phyloP scores from a whole-genome alignment of 2,888 invertebrate species.

The Coronaproctus castanopsis region DNA sequence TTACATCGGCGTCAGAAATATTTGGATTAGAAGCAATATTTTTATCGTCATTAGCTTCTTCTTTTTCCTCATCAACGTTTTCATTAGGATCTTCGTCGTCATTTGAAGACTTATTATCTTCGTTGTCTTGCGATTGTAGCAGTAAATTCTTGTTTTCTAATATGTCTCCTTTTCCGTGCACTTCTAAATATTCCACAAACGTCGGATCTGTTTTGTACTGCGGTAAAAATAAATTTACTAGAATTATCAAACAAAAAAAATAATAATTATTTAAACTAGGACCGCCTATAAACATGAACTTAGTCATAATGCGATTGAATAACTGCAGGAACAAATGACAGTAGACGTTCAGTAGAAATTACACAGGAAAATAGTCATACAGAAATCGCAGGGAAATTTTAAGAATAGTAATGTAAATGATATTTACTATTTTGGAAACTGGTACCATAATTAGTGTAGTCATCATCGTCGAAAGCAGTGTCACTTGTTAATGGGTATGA shows the following conservation, averaged over 20 bases:
- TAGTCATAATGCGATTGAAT: too few species aligned
- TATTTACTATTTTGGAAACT: too few species aligned
- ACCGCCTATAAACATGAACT: too few species aligned
- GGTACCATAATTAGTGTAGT: too few species aligned
- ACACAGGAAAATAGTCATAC: too few species aligned
- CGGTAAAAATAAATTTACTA: not conserved
- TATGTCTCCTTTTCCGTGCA: conserved; percentile 39
- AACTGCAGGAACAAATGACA: too few species aligned
- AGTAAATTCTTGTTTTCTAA: conserved; percentile 19
- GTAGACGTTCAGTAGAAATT: too few species aligned
- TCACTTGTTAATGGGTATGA: too few species aligned
- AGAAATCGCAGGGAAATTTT: too few species aligned
- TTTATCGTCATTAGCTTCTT: conserved; percentile 11
- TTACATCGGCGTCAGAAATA: conserved; percentile 55
- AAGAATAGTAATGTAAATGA: too few species aligned
- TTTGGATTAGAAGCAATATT: conserved; percentile 36
- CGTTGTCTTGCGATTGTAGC: conserved; percentile 18
- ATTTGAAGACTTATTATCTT: conserved; percentile 17
- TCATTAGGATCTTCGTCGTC: conserved; percentile 27
- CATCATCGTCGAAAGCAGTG: too few species aligned
- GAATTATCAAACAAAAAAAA: conserved; percentile 3
- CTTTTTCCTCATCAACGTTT: conserved; percentile 27
- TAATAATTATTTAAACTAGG: too few species aligned
- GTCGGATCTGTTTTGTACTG: conserved; percentile 54
- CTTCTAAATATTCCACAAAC: conserved; percentile 72